A percentile compares a stretch with the other conserved stretches of the same genome.
Conservation (phyloP, 1,140 invertebrate genomes). For the Diabrotica undecimpunctata region DNA sequence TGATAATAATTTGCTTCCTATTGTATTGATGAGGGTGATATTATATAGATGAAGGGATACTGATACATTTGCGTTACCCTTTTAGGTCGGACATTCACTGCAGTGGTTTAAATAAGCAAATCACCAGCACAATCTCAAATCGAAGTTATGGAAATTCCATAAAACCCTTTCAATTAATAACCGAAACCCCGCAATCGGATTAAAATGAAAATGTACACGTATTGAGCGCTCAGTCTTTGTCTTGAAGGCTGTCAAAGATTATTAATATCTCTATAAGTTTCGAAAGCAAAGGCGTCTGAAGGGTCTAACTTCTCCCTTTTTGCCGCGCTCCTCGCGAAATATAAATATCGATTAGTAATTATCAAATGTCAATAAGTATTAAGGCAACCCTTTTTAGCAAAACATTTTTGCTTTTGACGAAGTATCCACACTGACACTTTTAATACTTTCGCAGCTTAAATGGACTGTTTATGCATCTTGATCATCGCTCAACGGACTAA, state of each 20-base stretch:
- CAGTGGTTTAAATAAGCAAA: no score
- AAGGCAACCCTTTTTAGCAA: conserved; percentile 6
- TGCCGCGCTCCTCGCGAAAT: conserved; percentile 8
- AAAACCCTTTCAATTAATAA: conserved; percentile 6
- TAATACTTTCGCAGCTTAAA: not conserved
- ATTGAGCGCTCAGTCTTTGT: conserved; percentile 16
- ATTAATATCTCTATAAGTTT: conserved; percentile 18
- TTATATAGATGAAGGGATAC: no score
- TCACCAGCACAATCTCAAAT: not conserved
- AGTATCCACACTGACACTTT: not conserved
- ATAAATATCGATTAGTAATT: conserved; percentile 22
- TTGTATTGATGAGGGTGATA: no score
- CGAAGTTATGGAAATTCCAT: conserved; percentile 14
- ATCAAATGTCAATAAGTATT: conserved; percentile 24
- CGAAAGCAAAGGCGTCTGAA: conserved; percentile 14
- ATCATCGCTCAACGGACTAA: no score
- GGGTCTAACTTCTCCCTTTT: not conserved
- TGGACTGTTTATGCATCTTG: no score
- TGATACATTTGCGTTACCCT: no score
- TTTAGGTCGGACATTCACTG: no score
- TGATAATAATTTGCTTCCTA: no score
- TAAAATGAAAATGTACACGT: conserved; percentile 16
- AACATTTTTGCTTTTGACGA: conserved; percentile 10
- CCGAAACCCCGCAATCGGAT: conserved; percentile 11
- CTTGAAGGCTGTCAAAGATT: conserved; percentile 22